A percentile compares a stretch with the other conserved stretches of the same genome.
Evolutionary conservation across 2,888 invertebrate species (phyloP).

Genomic region (Hoplodrina blanda): DNA sequence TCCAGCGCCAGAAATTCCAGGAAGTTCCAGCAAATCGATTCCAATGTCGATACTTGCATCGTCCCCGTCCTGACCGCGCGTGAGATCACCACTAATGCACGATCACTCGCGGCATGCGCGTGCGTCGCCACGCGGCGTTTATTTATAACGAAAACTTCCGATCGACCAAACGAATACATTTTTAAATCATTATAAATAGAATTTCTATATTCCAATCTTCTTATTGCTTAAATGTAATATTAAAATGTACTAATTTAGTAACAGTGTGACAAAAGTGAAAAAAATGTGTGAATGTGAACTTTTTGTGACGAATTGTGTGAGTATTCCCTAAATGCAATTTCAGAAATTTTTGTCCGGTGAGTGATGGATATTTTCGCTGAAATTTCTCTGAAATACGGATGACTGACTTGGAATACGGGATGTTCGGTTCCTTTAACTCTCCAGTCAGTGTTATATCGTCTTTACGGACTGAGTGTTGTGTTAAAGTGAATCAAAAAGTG

Average conservation of each 20-base stretch:
- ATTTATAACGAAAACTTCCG: slow-evolving; percentile 76
- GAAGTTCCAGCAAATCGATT: slow-evolving; percentile 44
- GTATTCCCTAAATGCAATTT: slow-evolving; percentile 54
- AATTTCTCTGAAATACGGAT: slow-evolving; percentile 50
- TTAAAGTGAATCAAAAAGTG: slow-evolving; percentile 31
- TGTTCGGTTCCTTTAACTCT: slow-evolving; percentile 38
- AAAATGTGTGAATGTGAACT: slow-evolving; percentile 22
- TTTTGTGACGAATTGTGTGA: slow-evolving; percentile 45
- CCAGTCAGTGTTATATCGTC: slow-evolving; percentile 40
- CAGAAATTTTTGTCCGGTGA: slow-evolving; percentile 57
- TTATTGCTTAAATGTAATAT: slow-evolving; percentile 27
- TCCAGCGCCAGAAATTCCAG: slow-evolving; percentile 21
- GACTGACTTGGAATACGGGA: slow-evolving; percentile 45
- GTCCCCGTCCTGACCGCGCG: slow-evolving; percentile 2
- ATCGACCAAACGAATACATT: slow-evolving; percentile 71
- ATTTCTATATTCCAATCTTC: slow-evolving; percentile 48
- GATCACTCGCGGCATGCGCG: slow-evolving; percentile 62
- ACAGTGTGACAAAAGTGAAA: slow-evolving; percentile 8
- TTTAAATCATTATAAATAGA: slow-evolving; percentile 70
- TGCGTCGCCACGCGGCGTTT: slow-evolving; percentile 73
- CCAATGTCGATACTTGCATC: slow-evolving; percentile 47
- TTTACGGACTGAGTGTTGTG: slow-evolving; percentile 28
- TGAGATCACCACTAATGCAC: slow-evolving; percentile 57
- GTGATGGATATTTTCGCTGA: slow-evolving; percentile 59
- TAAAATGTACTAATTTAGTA: slow-evolving; percentile 7